phyloP scores from a whole-genome alignment of 2,797 vertebrate genomes.

The Gymnopithys bicolor region DNA sequence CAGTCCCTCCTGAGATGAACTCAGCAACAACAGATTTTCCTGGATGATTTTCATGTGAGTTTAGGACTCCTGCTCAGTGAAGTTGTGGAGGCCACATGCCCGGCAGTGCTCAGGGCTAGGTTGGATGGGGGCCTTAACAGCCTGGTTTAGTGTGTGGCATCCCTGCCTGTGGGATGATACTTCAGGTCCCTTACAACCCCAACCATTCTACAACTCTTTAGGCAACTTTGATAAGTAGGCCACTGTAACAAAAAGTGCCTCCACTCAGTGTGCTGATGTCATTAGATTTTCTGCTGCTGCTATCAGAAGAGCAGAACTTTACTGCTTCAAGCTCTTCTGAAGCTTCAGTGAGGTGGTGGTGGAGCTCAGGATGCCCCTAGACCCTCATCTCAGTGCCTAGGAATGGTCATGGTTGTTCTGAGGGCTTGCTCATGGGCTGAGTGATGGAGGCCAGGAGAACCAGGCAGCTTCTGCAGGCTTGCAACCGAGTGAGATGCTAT shows the following conservation, averaged over 20 bases:
- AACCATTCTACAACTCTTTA: neutral
- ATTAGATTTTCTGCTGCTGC: neutral
- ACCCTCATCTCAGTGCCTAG: neutral
- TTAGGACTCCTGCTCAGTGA: neutral
- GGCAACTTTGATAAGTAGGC: neutral
- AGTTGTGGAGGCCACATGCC: neutral
- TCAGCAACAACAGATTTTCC: neutral
- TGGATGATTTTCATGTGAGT: neutral
- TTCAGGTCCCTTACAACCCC: neutral
- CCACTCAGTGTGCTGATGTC: neutral
- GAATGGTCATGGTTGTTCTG: fast-evolving
- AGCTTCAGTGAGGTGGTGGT: neutral
- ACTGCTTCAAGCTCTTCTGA: neutral
- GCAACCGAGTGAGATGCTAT: neutral
- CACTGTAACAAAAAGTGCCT: neutral
- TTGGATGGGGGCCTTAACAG: neutral
- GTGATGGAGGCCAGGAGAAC: neutral
- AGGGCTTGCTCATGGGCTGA: neutral
- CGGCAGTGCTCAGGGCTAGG: no score
- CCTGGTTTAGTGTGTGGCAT: no score
- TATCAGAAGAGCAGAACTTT: neutral
- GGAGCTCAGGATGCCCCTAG: neutral
- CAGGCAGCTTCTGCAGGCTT: neutral
- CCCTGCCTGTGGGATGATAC: neutral
- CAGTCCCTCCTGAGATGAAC: neutral